Evolutionary conservation across 2,888 invertebrate species (phyloP).

Genomic region (Agrotis ipsilon): DNA sequence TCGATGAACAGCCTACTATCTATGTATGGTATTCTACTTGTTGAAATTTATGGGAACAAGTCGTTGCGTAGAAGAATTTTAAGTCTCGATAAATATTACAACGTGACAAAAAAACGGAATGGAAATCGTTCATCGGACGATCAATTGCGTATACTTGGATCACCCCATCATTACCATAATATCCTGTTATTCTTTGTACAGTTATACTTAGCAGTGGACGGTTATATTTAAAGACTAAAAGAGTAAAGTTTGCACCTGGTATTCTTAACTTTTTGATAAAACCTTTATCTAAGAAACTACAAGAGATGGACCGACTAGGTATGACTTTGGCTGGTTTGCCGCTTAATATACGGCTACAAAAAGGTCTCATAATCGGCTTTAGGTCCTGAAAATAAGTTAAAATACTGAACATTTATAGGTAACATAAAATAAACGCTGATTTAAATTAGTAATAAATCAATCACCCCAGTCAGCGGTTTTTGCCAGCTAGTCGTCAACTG

Average conservation of each 20-base stretch:
- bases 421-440: too few species aligned
- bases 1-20: constrained; percentile 23
- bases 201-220: neutral
- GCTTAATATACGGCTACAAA: too few species aligned
- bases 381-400: too few species aligned
- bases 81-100: constrained; percentile 35
- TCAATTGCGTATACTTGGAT: constrained; percentile 3
- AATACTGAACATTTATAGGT: too few species aligned
- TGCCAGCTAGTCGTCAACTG: too few species aligned
- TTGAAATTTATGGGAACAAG: constrained; percentile 44
- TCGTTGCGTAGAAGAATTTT: constrained; percentile 43
- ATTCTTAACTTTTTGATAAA: neutral
- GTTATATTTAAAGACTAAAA: neutral
- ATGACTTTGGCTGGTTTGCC: too few species aligned
- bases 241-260: too few species aligned
- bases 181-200: constrained; percentile 38
- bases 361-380: too few species aligned
- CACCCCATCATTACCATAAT: constrained; percentile 33
- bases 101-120: constrained; percentile 21
- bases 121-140: constrained; percentile 28
- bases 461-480: too few species aligned
- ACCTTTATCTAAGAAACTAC: neutral
- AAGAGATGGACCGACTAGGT: too few species aligned
- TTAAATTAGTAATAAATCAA: too few species aligned
- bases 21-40: constrained; percentile 58